These are phyloP conservation scores for Pitangus sulphuratus DNA, from an alignment of 2,797 vertebrate species.

Conservation along the genomic window DNA sequence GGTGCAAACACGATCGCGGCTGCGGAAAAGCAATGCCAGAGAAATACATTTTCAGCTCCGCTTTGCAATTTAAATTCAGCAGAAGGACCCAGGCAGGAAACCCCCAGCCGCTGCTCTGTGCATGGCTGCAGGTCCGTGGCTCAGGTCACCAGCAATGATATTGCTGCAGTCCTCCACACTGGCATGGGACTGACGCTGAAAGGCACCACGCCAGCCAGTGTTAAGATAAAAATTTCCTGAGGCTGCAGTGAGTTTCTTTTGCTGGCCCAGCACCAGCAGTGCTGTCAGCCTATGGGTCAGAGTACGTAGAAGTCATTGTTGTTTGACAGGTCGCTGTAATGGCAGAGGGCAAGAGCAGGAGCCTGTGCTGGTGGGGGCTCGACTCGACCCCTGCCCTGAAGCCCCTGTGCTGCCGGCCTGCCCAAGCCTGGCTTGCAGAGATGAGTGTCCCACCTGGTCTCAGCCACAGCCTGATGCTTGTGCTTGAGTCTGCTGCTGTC, in stretches of 20 bases:
- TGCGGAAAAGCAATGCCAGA: neutral
- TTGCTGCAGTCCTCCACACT: neutral
- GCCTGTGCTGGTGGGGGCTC: slow-evolving; percentile 40
- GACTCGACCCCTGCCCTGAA: slow-evolving; percentile 49
- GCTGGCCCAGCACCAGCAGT: neutral
- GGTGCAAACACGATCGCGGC: neutral
- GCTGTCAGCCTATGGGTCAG: neutral
- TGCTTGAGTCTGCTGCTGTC: slow-evolving; percentile 67
- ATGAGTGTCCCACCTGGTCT: slow-evolving; percentile 73
- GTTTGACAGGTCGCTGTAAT: slow-evolving; percentile 79
- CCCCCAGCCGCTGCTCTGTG: neutral
- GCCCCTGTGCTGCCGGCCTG: slow-evolving; percentile 30
- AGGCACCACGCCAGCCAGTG: rapidly evolving
- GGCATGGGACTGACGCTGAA: neutral
- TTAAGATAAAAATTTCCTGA: neutral
- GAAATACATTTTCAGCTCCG: neutral
- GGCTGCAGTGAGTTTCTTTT: neutral
- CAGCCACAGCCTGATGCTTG: slow-evolving; percentile 61
- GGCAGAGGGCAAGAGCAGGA: slow-evolving; percentile 69
- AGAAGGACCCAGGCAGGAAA: neutral
- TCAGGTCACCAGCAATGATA: neutral
- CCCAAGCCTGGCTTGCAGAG: slow-evolving; percentile 64
- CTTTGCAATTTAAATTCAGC: neutral
- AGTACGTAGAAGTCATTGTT: slow-evolving; percentile 83
- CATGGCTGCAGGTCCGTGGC: neutral